A percentile compares a stretch with the other conserved stretches of the same genome.
phyloP scores from a whole-genome alignment of 2,113 vertebrate genomes.

The Egretta garzetta region DNA sequence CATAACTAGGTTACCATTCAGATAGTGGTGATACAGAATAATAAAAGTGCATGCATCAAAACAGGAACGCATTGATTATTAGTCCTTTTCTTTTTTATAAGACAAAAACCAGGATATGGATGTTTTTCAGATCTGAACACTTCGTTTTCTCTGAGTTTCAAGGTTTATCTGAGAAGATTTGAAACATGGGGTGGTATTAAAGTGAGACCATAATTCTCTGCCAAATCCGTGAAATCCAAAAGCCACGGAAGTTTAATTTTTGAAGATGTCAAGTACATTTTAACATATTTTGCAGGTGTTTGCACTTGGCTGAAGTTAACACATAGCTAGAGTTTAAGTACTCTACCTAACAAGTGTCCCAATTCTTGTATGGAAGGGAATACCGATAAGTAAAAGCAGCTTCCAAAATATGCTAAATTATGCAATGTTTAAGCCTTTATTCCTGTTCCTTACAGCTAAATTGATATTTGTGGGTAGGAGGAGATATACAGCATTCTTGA shows the following conservation, averaged over 20 bases:
- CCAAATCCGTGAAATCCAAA: not conserved
- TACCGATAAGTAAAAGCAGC: not conserved
- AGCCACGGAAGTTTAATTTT: not conserved
- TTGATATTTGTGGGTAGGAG: not conserved
- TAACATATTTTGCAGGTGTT: not conserved
- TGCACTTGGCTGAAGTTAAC: not conserved
- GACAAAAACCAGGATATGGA: not conserved
- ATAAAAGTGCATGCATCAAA: not conserved
- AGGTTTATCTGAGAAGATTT: not conserved
- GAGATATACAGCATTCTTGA: not conserved
- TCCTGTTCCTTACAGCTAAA: not conserved
- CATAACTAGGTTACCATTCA: not conserved
- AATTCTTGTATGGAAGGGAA: not conserved
- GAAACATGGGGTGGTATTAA: not conserved
- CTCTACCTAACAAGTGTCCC: not conserved
- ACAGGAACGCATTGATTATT: not conserved
- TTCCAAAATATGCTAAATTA: not conserved
- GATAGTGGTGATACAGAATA: fast-evolving
- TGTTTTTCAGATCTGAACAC: not conserved
- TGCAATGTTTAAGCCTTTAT: not conserved
- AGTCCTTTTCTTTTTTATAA: not conserved
- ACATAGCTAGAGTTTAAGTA: not conserved
- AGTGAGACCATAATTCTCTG: not conserved
- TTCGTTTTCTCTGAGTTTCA: not conserved
- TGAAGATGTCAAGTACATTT: not conserved